phyloP scores from a whole-genome alignment of 2,888 invertebrate genomes.

The Sphaerophoria rueppellii region DNA sequence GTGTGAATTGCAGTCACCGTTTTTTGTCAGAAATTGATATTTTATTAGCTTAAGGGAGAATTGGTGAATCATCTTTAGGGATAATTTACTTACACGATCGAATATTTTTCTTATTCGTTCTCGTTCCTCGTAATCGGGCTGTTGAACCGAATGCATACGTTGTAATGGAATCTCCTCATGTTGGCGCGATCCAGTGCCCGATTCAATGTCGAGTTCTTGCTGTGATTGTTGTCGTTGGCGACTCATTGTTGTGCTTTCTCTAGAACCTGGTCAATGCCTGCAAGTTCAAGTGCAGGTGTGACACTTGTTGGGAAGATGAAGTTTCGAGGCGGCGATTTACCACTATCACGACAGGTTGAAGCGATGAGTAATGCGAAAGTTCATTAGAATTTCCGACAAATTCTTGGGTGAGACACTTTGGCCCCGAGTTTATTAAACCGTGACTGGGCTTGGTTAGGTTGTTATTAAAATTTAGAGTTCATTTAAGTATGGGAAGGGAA shows the following conservation, averaged over 20 bases:
- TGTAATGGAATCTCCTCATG: constrained; percentile 70
- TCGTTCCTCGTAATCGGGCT: constrained; percentile 78
- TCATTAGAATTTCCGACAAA: constrained; percentile 2
- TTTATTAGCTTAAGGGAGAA: constrained; percentile 22
- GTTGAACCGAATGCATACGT: constrained; percentile 47
- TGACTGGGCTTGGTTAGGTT: not conserved
- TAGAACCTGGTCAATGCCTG: not conserved
- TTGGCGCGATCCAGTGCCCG: constrained; percentile 53
- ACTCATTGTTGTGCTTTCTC: constrained; percentile 38
- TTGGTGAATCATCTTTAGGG: constrained; percentile 52
- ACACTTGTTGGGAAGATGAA: constrained; percentile 6
- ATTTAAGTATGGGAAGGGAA: not conserved
- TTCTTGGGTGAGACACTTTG: not conserved
- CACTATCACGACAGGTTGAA: constrained; percentile 10
- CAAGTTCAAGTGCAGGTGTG: constrained; percentile 10
- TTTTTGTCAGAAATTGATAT: not conserved
- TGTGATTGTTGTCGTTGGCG: constrained; percentile 55
- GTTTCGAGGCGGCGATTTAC: not conserved
- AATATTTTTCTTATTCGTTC: constrained; percentile 78
- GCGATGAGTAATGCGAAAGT: constrained; percentile 1
- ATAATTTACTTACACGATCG: constrained; percentile 76
- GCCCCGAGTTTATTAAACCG: not conserved
- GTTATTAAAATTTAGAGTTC: not conserved
- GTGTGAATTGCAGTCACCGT: not conserved
- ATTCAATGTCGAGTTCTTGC: constrained; percentile 46